Conservation (phyloP, 1,140 invertebrate genomes). For the Laupala kohalensis region DNA sequence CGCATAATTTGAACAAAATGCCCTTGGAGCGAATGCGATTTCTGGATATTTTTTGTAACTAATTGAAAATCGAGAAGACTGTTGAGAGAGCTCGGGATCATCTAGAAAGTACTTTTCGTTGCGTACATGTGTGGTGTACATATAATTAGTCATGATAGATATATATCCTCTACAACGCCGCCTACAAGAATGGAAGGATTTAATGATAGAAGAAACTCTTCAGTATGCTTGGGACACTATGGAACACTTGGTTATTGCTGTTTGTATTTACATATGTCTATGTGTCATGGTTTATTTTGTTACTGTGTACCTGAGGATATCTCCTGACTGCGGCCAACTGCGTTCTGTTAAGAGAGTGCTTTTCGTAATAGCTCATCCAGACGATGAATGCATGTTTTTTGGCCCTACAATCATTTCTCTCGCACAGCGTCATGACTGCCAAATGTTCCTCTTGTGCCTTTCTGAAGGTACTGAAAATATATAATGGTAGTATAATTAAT, state of each 20-base stretch:
- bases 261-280: conserved; percentile 2
- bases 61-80: background rate
- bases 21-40: background rate
- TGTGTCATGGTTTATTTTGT: conserved; percentile 5
- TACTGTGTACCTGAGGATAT: conserved; percentile 9
- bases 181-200: conserved; percentile 3
- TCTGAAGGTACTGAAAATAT: conserved; percentile 49
- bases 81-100: background rate
- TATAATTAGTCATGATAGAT: conserved; percentile 2
- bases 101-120: background rate
- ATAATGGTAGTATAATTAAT: conserved; percentile 15
- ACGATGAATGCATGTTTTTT: conserved; percentile 98
- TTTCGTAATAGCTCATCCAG: conserved; percentile 84
- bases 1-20: background rate
- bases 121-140: background rate
- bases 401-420: conserved; percentile 73
- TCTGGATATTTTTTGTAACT: background rate
- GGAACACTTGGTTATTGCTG: conserved; percentile 2
- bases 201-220: conserved; percentile 7
- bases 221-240: conserved; percentile 10
- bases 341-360: conserved; percentile 40
- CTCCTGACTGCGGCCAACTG: conserved; percentile 1
- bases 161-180: background rate
- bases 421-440: conserved; percentile 41
- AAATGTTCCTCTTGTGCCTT: conserved; percentile 73